Conservation (phyloP, 2,113 vertebrate species). For the Zapus hudsonius region DNA sequence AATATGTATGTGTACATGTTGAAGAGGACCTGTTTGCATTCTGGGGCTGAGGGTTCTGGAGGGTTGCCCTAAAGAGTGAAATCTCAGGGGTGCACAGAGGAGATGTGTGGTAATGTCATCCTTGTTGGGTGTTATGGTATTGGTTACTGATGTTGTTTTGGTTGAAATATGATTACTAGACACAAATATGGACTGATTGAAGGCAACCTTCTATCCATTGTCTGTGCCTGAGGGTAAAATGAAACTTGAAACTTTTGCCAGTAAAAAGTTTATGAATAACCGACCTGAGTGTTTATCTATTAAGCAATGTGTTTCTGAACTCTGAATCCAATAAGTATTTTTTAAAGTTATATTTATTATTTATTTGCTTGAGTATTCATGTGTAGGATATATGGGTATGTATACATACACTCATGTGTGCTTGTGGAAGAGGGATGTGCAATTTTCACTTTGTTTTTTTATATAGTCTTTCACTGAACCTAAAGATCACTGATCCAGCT, state of each 20-base stretch:
- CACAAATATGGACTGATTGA: not conserved
- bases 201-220: not conserved
- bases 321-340: not conserved
- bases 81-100: not conserved
- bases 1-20: not conserved
- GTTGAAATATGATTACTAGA: not conserved
- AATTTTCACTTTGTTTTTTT: too few species aligned
- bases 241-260: conserved; percentile 15
- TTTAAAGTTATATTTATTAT: not conserved
- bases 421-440: not conserved
- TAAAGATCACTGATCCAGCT: too few species aligned
- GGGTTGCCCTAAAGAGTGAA: not conserved
- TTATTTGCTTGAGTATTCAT: not conserved
- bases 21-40: not conserved
- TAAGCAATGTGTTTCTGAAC: conserved; percentile 7
- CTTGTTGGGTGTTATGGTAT: not conserved
- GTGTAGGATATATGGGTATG: too few species aligned
- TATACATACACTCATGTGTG: not conserved
- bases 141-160: not conserved
- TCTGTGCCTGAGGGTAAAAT: not conserved
- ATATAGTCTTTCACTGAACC: too few species aligned
- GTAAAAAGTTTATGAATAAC: not conserved
- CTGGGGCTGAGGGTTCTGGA: not conserved
- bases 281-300: not conserved
- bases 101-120: not conserved